Percentiles rank a stretch among this genome's conserved stretches.
These are phyloP conservation scores for Lepidochitona cinerea DNA, from an alignment of 2,888 invertebrate species.

Conservation along the genomic window DNA sequence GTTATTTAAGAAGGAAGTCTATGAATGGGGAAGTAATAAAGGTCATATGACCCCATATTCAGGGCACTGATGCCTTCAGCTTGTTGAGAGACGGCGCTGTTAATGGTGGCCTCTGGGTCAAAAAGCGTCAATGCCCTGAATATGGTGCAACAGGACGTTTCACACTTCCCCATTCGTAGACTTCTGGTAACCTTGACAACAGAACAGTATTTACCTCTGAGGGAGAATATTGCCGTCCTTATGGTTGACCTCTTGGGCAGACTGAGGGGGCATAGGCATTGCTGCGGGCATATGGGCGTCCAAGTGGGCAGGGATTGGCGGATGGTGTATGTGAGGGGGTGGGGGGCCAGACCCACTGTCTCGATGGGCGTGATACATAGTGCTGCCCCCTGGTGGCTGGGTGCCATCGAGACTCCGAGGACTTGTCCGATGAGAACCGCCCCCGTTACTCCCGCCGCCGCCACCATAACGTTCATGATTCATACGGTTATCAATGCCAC, in stretches of 20 bases:
- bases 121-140: too few relatives aligned
- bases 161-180: too few relatives aligned
- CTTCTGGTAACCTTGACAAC: too few relatives aligned
- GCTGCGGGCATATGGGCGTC: neutral
- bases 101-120: too few relatives aligned
- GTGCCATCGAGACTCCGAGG: conserved; percentile 39
- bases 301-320: conserved; percentile 12
- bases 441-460: neutral
- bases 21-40: too few relatives aligned
- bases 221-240: neutral
- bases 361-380: conserved; percentile 22
- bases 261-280: neutral
- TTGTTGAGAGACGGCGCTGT: too few relatives aligned
- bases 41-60: too few relatives aligned
- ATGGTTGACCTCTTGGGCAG: neutral
- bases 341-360: conserved; percentile 15
- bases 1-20: too few relatives aligned
- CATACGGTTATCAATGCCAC: conserved; percentile 23
- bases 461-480: conserved; percentile 17
- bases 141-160: too few relatives aligned
- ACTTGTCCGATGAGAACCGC: conserved; percentile 44
- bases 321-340: conserved; percentile 21
- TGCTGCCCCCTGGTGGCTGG: conserved; percentile 30
- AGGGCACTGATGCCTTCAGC: too few relatives aligned
- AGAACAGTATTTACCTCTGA: neutral